Base-by-base conservation (phyloP, 2,797 vertebrate genomes). In the Halcyon smyrnensis region DNA sequence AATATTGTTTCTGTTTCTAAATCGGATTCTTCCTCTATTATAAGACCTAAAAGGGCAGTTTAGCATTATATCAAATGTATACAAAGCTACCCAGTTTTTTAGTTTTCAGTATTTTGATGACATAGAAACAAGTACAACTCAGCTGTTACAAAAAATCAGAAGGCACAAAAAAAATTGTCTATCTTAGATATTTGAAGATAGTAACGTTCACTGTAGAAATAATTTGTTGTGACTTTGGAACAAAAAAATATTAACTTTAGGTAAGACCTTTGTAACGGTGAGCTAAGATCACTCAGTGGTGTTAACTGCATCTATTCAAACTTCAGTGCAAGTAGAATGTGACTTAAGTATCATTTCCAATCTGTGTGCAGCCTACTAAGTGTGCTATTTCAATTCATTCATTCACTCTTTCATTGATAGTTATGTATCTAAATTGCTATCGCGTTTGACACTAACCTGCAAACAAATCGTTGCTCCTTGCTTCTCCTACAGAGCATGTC, bases 1-100 rank as follows among this genome's bases (percentile, higher is more conserved):
- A 88, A 68, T 89, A 93, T 56, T 79, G 46, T 60, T 80, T 93
- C 70, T 71, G 12, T 27, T 95, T 94, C 76, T 63, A 89, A 90
- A 82, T 46, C 16, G 65, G 37, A 90, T 93, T 87, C 50, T 94
- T 89, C 37, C 46, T 73, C 63, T 57, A 15, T 84, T 88, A 59
- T 59, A 82, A 53, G 64, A 37, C 13, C 15, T 82, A 84, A 84
- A 90, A 69, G 30, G 16, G 81, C 54, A 62, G 6, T 80, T 93
- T 90, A 62, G 24, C 11, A 5, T 68, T 46, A 53, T 6, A 73
- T 34, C 6, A 6, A 15, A 45, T 69, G 32, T 62, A 67, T 30
- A 34, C 19, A 68, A 46, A 96, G 24, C 45, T 28, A 28, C 6
- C 5, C 6, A 28, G 9, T 65, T 74, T 77, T 64, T 81, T 62